Conservation (phyloP, 1,140 invertebrate species). For the Trichoplusia ni region DNA sequence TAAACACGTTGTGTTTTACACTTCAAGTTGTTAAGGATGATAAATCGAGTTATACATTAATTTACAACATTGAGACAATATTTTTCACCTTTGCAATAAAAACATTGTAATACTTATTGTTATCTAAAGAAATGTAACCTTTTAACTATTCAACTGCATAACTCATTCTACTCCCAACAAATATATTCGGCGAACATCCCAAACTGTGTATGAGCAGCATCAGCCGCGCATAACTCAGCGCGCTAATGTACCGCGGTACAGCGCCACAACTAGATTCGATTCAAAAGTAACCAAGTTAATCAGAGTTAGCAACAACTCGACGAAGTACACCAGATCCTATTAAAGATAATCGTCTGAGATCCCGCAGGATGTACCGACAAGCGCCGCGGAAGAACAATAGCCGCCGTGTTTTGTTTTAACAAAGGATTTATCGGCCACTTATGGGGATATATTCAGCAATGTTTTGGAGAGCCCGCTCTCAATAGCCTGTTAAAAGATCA, state of each 20-base stretch:
- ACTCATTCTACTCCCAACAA: too few species aligned
- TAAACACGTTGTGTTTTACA: too few species aligned
- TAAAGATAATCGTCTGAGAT: constrained; percentile 30
- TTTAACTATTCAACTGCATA: too few species aligned
- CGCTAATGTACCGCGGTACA: not conserved
- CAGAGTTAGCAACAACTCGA: constrained; percentile 9
- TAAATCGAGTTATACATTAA: too few species aligned
- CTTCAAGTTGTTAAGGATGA: too few species aligned
- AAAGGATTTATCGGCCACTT: constrained; percentile 28
- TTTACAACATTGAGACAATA: too few species aligned
- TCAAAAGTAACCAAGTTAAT: constrained; percentile 7
- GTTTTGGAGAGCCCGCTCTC: not conserved
- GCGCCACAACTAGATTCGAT: not conserved
- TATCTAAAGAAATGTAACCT: too few species aligned
- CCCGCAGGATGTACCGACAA: not conserved
- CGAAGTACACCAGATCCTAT: constrained; percentile 24
- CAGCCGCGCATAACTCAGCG: too few species aligned
- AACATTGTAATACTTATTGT: too few species aligned
- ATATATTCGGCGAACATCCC: too few species aligned
- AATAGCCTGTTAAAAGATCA: constrained; percentile 23
- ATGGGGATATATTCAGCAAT: constrained; percentile 23
- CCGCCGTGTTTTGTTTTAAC: constrained; percentile 26
- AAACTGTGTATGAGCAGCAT: too few species aligned
- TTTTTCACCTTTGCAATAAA: too few species aligned
- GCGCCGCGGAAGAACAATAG: constrained; percentile 9